Percentiles rank a stretch among this genome's conserved stretches.
phyloP scores from a whole-genome alignment of 2,113 vertebrate genomes.

The Empidonax alnorum region DNA sequence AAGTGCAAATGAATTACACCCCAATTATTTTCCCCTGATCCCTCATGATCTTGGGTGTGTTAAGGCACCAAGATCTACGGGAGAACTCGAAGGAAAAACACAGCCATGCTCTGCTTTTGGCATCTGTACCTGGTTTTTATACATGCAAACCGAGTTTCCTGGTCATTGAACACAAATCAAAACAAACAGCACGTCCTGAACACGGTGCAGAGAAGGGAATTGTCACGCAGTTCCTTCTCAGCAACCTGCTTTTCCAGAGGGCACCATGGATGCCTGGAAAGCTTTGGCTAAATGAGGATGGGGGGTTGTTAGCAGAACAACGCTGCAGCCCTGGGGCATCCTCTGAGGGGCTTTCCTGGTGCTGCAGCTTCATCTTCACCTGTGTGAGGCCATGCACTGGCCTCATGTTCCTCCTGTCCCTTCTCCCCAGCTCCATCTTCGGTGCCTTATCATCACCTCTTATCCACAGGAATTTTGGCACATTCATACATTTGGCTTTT shows the following conservation, averaged over 20 bases:
- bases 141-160: neutral
- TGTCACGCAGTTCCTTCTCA: neutral
- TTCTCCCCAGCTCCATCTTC: neutral
- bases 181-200: neutral
- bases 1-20: conserved; percentile 4
- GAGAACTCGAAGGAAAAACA: neutral
- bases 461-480: neutral
- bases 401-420: neutral
- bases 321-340: neutral
- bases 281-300: neutral
- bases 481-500: neutral
- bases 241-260: neutral
- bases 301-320: neutral
- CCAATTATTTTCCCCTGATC: neutral
- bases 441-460: neutral
- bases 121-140: conserved; percentile 8
- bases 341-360: neutral
- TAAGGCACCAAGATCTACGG: neutral
- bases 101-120: neutral
- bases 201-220: neutral
- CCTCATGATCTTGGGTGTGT: neutral
- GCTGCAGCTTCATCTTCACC: neutral
- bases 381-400: fast-evolving
- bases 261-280: neutral
- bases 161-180: neutral